Evolutionary conservation across 2,888 invertebrate species (phyloP).

Genomic region (Dexiosoma caninum): DNA sequence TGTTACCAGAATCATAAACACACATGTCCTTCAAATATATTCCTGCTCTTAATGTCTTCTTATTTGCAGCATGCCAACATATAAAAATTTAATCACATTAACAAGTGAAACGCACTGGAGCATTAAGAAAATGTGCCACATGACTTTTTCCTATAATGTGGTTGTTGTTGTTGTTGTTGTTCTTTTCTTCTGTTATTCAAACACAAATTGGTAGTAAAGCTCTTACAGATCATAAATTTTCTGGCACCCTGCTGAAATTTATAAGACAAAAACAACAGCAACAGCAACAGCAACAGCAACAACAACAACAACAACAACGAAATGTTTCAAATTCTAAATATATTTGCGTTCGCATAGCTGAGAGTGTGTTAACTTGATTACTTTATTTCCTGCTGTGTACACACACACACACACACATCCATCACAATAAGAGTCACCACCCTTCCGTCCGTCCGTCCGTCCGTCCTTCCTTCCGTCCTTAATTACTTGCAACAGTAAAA

Average conservation of each 20-base stretch:
- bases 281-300: too few species aligned
- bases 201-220: constrained; percentile 11
- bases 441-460: constrained; percentile 19
- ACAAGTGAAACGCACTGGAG: constrained; percentile 48
- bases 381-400: constrained; percentile 58
- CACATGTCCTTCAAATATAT: too few species aligned
- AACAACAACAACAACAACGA: background rate
- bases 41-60: too few species aligned
- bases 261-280: background rate
- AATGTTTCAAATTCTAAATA: constrained; percentile 30
- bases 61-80: background rate
- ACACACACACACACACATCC: too few species aligned
- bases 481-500: constrained; percentile 29
- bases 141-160: constrained; percentile 13
- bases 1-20: too few species aligned
- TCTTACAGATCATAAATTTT: constrained; percentile 56
- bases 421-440: background rate
- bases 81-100: constrained; percentile 48
- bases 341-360: constrained; percentile 23
- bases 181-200: too few species aligned
- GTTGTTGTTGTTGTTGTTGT: too few species aligned
- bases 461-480: background rate
- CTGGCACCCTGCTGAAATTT: constrained; percentile 23
- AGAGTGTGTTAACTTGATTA: constrained; percentile 59
- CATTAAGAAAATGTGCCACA: constrained; percentile 46